Evolutionary conservation across 2,888 invertebrate genomes (phyloP), one percentile per base, ranked within the genome.

Genomic region (Margaritifera margaritifera): DNA sequence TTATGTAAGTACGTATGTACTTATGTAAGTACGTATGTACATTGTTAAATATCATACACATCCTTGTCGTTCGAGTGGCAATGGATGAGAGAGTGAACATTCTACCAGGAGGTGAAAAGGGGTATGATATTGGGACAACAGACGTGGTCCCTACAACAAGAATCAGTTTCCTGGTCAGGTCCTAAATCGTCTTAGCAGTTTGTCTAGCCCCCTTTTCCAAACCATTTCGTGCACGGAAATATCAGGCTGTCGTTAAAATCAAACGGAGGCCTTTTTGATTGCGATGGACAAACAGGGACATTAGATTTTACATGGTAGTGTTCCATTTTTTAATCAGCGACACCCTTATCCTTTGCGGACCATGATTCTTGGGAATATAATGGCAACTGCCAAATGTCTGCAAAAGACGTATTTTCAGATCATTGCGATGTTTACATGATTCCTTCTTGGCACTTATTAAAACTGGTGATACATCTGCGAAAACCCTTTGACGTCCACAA

Each of bases 161-260:
- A 92, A 87, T 97, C 97, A 24, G 96, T 95, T 73, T 93, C 92
- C 53, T 94, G 93, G 88, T 96, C 94, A 57, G 94, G 94, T 15
- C 96, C 97, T 59, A 97, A 92, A 81, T 95, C 94, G 67, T 94
- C 94, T 89, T 95, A 95, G 78, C 94, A 93, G 57, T 93, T 92
- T 8, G 96, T 96, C 0, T 93, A 93, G 86, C 93, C 94, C 1
- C 97, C 97, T 82, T 94, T 94, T 31, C 97, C 97, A 90, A 97
- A 97, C 97, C 97, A 97, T 88, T 95, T 94, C 0, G 97, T 97
- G 62, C 96, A 96, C 0, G 96, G 96, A 61, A 95, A 93, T 75
- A 95, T 93, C 69, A 96, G 92, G 80, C 94, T 90, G 88, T 76
- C 75, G 68, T 72, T 74, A 31, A 79, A 78, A 31, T 79, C 72